Evolutionary conservation across 2,113 vertebrate genomes (phyloP), one percentile per base, ranked within the genome.

Genomic region (Carassius gibelio): DNA sequence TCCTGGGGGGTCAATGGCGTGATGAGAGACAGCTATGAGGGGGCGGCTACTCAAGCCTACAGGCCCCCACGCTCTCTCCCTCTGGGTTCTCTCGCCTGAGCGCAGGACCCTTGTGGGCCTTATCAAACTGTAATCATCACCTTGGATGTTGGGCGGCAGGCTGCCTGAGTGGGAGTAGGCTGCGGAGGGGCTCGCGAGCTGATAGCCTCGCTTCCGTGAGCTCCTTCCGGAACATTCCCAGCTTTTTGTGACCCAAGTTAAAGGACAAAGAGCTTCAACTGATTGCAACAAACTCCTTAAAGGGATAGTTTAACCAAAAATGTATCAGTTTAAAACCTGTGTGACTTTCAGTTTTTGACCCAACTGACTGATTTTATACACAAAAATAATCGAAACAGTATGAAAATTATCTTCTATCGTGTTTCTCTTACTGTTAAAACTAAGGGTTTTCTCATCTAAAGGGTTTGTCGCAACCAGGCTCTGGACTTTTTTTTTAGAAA

Each of bases 1-100:
- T 95, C 95, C 93, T 95, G 94, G 94, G 95, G 93, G 95, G 94
- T 94, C 93, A 94, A 90, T 68, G 23, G 91, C 81, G 91, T 95
- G 94, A 95, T 93, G 94, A 95, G 94, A 94, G 95, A 95, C 95
- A 95, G 94, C 93, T 93, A 85, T 83, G 89, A 90, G 90, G 91
- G 91, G 91, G 89, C 86, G 26, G 90, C 90, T 85, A 89, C 85
- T 88, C 85, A 89, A 89, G 75, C 83, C 85, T 79, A 69, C 72
- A 68, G 81, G 74, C 81, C 83, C 3, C 76, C 62, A 45, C 50
- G 62, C 84, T 80, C 61, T 85, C 81, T 84, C 81, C 84, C 86
- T 84, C 85, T 48, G 72, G 85, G 85, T 57, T 89, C 69, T 57
- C 66, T 84, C 62, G 68, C 38, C 77, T 84, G 62, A 81, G 69